These are phyloP conservation scores for Babyrousa celebensis DNA, from an alignment of 2,797 vertebrate species.

Conservation along the genomic window DNA sequence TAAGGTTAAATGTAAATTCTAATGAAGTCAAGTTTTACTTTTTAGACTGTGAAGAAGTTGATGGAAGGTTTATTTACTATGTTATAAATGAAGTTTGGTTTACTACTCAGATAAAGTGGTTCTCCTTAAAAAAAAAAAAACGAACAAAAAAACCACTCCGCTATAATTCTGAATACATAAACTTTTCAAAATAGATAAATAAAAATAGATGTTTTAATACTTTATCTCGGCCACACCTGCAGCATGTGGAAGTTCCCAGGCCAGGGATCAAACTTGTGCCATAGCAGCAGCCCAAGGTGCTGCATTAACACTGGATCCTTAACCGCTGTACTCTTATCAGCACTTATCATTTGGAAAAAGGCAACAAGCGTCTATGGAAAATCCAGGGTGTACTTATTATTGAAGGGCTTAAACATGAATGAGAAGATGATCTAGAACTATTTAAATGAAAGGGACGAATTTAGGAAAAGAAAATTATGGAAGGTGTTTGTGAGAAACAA, in stretches of 20 bases:
- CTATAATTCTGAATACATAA: conserved; percentile 59
- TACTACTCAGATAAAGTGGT: conserved; percentile 38
- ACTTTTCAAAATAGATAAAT: neutral
- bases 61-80: conserved; percentile 46
- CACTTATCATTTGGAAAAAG: neutral
- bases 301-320: neutral
- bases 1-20: conserved; percentile 63
- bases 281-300: neutral
- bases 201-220: neutral
- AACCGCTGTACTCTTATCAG: neutral
- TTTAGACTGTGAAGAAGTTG: conserved; percentile 21
- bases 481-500: neutral
- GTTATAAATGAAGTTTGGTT: conserved; percentile 41
- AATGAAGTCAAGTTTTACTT: conserved; percentile 43
- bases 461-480: neutral
- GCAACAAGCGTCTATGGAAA: neutral
- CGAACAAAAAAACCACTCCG: neutral
- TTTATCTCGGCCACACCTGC: too few relatives aligned
- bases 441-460: conserved; percentile 31
- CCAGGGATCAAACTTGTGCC: neutral
- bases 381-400: neutral
- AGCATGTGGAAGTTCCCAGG: neutral
- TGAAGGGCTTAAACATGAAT: conserved; percentile 40
- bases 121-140: neutral
- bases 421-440: neutral